Evolutionary conservation across 92 coral and sea anemone genomes (phyloP), one percentile per base, ranked within the genome.

Genomic region (Paragorgia papillata): DNA sequence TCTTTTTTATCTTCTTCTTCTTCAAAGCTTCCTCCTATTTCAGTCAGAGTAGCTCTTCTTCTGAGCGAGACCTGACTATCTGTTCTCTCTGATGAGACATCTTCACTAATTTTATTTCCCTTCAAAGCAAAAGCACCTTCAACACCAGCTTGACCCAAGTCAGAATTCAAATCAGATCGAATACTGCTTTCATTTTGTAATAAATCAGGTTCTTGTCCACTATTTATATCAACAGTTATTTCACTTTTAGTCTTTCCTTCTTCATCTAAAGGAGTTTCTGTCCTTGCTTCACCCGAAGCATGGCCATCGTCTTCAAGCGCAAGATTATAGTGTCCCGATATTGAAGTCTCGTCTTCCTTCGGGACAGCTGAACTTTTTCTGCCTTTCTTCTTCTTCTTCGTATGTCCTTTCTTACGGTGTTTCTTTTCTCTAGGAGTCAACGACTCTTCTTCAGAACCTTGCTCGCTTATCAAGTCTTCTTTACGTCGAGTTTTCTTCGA

Each of bases 31-130:
- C 71, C 81, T 6, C 73, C 59, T 34, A 90, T 63, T 59, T 90
- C 97, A n/a, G 97, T 77, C 17, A 90, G 80, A 32, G 97, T 90
- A 6, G 92, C 88, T 46, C 91, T 69, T 65, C 96, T 62, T 14
- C 92, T 84, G 7, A 88, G 55, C 34, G 51, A 25, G 62, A 8
- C 44, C 49, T 25, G 15, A 17, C 21, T 17, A 22, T 15, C 34
- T 39, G 55, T 24, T 29, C 62, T 56, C 49, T 68, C 46, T 7
- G 44, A 18, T 0, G 83, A 13, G 2, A 62, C 44, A 34, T 43
- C 88, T 30, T 66, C 34, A 1, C 51, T 74, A 17, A 29, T 32
- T 21, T 17, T 37, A 9, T 31, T 53, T 9, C 66, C 82, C 44
- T 55, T 55, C 9, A 64, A 55, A 26, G 26, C 31, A 15, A 22